Evolutionary conservation across 2,797 vertebrate species (phyloP), one percentile per base, ranked within the genome.

Genomic region (Otolemur crassicaudatus): DNA sequence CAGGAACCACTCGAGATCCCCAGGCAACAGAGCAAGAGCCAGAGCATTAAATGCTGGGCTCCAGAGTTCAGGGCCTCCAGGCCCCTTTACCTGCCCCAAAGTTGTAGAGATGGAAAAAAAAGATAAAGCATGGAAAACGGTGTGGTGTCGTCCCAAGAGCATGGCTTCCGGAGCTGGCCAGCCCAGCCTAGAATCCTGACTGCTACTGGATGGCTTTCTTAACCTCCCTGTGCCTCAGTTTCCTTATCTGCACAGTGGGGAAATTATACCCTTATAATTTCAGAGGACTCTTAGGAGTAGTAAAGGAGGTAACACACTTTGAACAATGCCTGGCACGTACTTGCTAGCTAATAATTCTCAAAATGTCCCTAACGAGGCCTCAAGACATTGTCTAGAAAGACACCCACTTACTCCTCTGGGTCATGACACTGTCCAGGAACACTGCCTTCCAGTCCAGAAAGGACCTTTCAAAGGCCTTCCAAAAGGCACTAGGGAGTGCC

Each of bases 261-360:
- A 94, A 75, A 70, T 70, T 11, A 61, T 56, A 92, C 5, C 4
- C 34, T 43, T 76, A 29, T 40, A 40, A 40, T 3, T 1, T 90
- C 8, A 61, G 1, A 37, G 11, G 11, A 20, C 58, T 81, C 69
- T 91, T 27, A 13, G 9, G 34, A 87, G 25, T 34, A 43, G 22
- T 34, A 94, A 70, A 77, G 11, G 37, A 86, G 17, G 11, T 17
- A 17, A 56, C 19, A 58, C 20, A 80, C 49, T 80, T n/a, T 87
- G 84, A 53, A 82, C 72, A 80, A 75, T 34, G 37, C 72, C 25
- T 37, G 11, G 67, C 70, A 58, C 13, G 1, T 13, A 34, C 69
- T 61, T 29, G 7, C 34, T 19, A n/a, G 61, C 69, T 92, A 53
- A 92, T 14, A 67, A 77, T 63, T 90, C 95, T 88, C 73, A n/a